These are phyloP conservation scores for Campoletis raptor DNA, from an alignment of 2,888 invertebrate genomes.

Conservation along the genomic window DNA sequence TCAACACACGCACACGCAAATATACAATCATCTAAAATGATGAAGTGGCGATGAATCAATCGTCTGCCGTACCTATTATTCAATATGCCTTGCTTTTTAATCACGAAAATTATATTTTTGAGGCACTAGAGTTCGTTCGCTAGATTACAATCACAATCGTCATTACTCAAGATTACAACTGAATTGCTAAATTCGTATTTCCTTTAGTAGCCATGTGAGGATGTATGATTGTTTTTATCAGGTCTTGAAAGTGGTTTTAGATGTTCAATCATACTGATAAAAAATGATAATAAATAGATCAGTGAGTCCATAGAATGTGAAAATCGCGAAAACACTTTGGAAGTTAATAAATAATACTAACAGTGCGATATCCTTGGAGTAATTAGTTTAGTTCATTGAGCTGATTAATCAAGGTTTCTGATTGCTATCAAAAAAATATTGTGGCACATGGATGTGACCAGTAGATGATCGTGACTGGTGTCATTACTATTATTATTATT, in stretches of 20 bases:
- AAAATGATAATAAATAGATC: conserved; percentile 17
- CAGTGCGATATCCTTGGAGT: neutral
- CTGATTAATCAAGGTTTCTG: neutral
- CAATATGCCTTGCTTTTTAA: conserved; percentile 22
- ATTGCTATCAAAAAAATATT: neutral
- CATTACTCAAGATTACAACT: conserved; percentile 45
- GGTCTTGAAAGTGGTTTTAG: conserved; percentile 1
- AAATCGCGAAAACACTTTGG: conserved; percentile 25
- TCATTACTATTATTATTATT: neutral
- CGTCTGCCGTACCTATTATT: conserved; percentile 34
- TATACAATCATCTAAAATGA: neutral
- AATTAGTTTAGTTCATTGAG: neutral
- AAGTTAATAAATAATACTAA: conserved; percentile 24
- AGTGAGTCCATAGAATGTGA: conserved; percentile 20
- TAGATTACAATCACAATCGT: conserved; percentile 42
- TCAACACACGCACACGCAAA: conserved; percentile 1
- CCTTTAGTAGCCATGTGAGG: neutral
- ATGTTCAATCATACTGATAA: conserved; percentile 1
- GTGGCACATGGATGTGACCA: neutral
- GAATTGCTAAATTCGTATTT: neutral
- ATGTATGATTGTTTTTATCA: conserved; percentile 21
- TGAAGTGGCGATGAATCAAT: conserved; percentile 25
- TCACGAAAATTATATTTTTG: conserved; percentile 26
- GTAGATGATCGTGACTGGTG: neutral
- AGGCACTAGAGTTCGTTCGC: conserved; percentile 2